Evolutionary conservation across 2,888 invertebrate genomes (phyloP), one percentile per base, ranked within the genome.

Genomic region (Eupithecia inturbata): DNA sequence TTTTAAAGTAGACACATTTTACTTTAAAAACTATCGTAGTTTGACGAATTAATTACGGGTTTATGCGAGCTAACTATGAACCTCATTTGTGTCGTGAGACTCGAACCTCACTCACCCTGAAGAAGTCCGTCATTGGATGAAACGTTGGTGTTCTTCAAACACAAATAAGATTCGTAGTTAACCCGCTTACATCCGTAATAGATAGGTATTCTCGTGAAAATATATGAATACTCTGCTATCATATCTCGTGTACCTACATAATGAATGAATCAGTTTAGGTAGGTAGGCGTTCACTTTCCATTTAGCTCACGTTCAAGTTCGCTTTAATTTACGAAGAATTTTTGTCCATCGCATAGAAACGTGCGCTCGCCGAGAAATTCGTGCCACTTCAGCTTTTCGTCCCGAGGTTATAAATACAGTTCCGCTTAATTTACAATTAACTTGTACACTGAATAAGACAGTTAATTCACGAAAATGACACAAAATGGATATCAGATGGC

Each of bases 401-500:
- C 63, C 68, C 77, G 74, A 82, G 81, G 79, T 84, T 84, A 85
- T 86, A 86, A 84, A 87, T 83, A 85, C 82, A 82, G 83, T 79
- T 81, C 83, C 82, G 77, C 72, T 77, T 77, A 85, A 82, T 82
- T 82, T 79, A 84, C 82, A 80, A 77, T 81, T 80, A 80, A 81
- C 80, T 79, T 77, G 80, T 75, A 81, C 77, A 77, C 79, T 79
- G 77, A 78, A 76, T 75, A 57, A 62, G 77, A 77, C 81, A 70
- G 78, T 77, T 81, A 75, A 76, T 82, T 79, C 81, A 83, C 84
- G 82, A 93, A 91, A 88, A 94, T 94, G 94, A 81, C 87, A 81
- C 81, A 93, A 92, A 91, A 94, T 94, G 94, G 91, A 91, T 88
- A 87, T 90, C 84, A 82, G 83, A 81, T 87, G 86, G 85, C 84